Evolutionary conservation across 2,797 vertebrate species (phyloP), one percentile per base, ranked within the genome.

Genomic region (Chrosomus eos): DNA sequence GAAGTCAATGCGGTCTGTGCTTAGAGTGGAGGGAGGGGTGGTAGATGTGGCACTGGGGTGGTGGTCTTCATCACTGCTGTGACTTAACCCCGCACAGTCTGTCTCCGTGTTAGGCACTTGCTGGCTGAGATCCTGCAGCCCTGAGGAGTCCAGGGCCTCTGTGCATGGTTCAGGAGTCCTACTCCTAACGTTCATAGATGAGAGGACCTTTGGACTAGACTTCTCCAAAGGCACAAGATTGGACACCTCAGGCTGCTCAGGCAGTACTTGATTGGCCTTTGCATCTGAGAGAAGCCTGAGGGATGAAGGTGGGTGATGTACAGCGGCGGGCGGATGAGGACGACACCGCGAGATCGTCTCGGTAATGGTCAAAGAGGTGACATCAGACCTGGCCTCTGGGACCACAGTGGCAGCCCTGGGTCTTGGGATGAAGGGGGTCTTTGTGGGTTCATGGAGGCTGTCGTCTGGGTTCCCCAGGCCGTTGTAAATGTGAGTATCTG

Each of bases 1-100:
- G 94, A 99, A 99, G 93, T 98, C 95, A 28, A 99, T 99, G 89
- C 97, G 95, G 92, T 99, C 97, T 0, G 94, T 85, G 88, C 96
- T 97, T 88, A 96, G 95, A 85, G 81, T 76, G 48, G 86, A 82
- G 19, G 82, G 73, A 40, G 58, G 84, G 9, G 77, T 72, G n/a
- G 26, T 76, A 10, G 68, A 87, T 86, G 90, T 91, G 92, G 93
- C 92, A 92, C 91, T 89, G 64, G 92, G 88, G 87, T 88, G 51
- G 81, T 85, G 88, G 78, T 89, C 80, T 72, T 88, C 89, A 82
- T 88, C 86, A 55, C 90, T 45, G 85, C 90, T 71, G 48, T 87
- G 86, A 67, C 87, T 86, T 66, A 74, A 78, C 28, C 84, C 86
- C 55, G 87, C 83, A 66, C 84, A 76, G 13, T 92, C 88, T 14